Evolutionary conservation across 2,797 vertebrate genomes (phyloP), one percentile per base, ranked within the genome.

Genomic region (Nannoperca australis): DNA sequence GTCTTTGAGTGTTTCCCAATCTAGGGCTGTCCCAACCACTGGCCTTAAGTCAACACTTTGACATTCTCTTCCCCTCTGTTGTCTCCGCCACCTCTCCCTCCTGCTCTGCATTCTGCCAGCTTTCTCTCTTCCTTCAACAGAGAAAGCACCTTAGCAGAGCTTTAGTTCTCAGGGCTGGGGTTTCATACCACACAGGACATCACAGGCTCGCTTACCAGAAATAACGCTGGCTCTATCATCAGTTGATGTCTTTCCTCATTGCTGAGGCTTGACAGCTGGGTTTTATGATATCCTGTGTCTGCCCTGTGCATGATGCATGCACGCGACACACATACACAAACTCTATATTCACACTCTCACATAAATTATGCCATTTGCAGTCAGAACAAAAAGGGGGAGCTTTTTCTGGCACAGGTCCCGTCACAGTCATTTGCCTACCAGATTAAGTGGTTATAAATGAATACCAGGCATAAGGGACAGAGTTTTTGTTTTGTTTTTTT

Each of bases 131-230:
- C 63, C 63, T 85, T 78, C 44, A 78, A 38, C 70, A 85, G 32
- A 83, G 69, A 89, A 88, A 89, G 49, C 82, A 93, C 87, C 86
- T 89, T 78, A 90, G 76, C 65, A 72, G 45, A 55, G 53, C 59
- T 87, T 73, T 67, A 75, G 62, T 86, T 92, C 85, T 80, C 84
- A 89, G 36, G 73, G 50, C 76, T 91, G 86, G 79, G 86, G 90
- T 92, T 92, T 94, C 90, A 91, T 87, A 92, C 88, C 83, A 85
- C 85, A 88, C 88, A 76, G 70, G 80, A 84, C 91, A 70, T 81
- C 76, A 74, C 67, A 76, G 73, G 50, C 82, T 67, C n/a, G 74
- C 88, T 96, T 96, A 96, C 94, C 94, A 95, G 94, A 96, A 96
- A 89, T 91, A 92, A 88, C 56, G 88, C 77, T 15, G 45, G 61